A percentile compares a stretch with the other conserved stretches of the same genome.
Evolutionary conservation across 2,113 vertebrate genomes (phyloP).

Genomic region (Phaetusa simplex): DNA sequence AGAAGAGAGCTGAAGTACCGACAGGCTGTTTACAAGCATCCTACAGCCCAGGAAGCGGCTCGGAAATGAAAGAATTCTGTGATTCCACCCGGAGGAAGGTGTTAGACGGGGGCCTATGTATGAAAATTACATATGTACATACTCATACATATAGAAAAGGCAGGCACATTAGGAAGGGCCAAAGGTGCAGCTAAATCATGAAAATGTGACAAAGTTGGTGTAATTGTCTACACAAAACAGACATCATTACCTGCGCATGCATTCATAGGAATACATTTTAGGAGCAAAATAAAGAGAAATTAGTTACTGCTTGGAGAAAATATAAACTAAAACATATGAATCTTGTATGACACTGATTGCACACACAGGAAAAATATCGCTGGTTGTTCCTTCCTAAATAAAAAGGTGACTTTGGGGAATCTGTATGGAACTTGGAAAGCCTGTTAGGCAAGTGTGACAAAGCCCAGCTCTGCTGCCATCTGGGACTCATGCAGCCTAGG

Average conservation of each 20-base stretch:
- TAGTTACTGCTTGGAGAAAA: neutral
- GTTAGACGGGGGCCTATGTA: accelerated
- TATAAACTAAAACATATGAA: neutral
- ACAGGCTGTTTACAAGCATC: neutral
- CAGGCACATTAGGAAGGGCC: neutral
- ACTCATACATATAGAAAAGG: neutral
- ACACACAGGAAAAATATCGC: neutral
- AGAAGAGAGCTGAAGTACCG: neutral
- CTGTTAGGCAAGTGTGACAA: neutral
- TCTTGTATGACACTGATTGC: neutral
- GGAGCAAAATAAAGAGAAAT: neutral
- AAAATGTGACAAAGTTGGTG: neutral
- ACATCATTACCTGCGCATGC: neutral
- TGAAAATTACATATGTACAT: neutral
- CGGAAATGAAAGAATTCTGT: neutral
- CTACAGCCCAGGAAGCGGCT: neutral
- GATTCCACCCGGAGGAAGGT: neutral
- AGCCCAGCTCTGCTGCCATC: neutral
- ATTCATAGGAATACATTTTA: neutral
- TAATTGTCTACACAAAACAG: neutral
- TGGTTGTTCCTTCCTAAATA: neutral
- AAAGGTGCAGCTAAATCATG: neutral
- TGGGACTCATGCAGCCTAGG: neutral
- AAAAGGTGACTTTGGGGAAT: neutral
- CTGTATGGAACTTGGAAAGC: neutral